A percentile compares a stretch with the other conserved stretches of the same genome.
These are phyloP conservation scores for Chlorodrepanis virens DNA, from an alignment of 2,113 vertebrate species.

Conservation along the genomic window DNA sequence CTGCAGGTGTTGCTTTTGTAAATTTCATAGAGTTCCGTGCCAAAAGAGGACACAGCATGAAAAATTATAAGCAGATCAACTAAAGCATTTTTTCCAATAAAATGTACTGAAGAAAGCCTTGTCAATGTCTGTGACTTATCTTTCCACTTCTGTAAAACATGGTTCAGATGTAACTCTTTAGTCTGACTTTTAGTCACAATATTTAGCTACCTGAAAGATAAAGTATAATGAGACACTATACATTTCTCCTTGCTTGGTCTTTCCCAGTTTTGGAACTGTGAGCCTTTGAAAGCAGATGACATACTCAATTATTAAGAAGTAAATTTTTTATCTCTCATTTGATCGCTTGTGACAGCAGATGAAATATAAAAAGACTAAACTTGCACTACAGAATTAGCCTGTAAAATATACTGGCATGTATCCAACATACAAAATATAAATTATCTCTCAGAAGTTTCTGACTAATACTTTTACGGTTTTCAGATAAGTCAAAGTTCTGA, in stretches of 20 bases:
- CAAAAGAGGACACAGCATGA: neutral
- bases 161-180: conserved; percentile 7
- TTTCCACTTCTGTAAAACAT: conserved; percentile 10
- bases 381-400: neutral
- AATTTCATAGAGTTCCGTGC: conserved; percentile 12
- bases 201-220: conserved; percentile 38
- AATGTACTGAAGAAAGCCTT: conserved; percentile 7
- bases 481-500: neutral
- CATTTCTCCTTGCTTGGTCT: neutral
- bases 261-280: neutral
- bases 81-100: conserved; percentile 25
- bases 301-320: conserved; percentile 32
- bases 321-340: conserved; percentile 39
- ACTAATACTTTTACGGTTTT: neutral
- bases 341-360: neutral
- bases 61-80: conserved; percentile 42
- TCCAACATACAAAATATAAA: neutral
- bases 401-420: neutral
- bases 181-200: conserved; percentile 35
- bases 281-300: conserved; percentile 43
- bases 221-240: neutral
- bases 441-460: neutral
- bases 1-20: conserved; percentile 48
- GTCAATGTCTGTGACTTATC: neutral
- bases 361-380: conserved; percentile 16